phyloP scores from a whole-genome alignment of 2,113 vertebrate species.

The Lipotes vexillifer region DNA sequence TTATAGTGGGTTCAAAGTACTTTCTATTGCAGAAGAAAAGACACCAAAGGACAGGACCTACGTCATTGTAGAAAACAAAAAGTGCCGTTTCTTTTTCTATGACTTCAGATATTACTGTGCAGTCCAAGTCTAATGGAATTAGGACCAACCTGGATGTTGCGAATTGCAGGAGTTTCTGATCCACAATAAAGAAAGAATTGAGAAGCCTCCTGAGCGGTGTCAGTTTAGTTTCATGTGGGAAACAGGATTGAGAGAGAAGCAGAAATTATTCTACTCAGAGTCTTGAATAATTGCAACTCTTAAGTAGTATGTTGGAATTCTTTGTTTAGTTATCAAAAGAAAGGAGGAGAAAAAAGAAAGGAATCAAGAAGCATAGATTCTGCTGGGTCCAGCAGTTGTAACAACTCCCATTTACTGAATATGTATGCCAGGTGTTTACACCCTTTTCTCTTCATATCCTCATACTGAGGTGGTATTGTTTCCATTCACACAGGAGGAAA shows the following conservation, averaged over 20 bases:
- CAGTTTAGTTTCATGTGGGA: background rate
- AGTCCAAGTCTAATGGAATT: background rate
- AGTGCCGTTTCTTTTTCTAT: background rate
- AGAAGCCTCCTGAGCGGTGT: background rate
- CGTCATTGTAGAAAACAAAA: conserved; percentile 4
- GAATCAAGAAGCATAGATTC: background rate
- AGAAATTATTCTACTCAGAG: conserved; percentile 2
- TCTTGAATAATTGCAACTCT: background rate
- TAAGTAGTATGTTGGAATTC: background rate
- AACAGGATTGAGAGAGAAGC: background rate
- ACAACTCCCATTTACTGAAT: background rate
- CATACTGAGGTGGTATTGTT: background rate
- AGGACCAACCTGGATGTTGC: background rate
- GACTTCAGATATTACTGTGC: background rate
- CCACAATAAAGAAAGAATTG: background rate
- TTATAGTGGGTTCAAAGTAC: background rate
- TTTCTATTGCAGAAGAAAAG: background rate
- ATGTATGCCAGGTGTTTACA: background rate
- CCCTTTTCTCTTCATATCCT: background rate
- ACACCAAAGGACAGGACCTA: background rate
- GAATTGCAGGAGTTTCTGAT: background rate
- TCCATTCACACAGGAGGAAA: background rate
- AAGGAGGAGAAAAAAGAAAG: background rate
- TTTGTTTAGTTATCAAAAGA: background rate
- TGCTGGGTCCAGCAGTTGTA: background rate